These are phyloP conservation scores for Ormyrus labotus DNA, from an alignment of 2,888 invertebrate species.

Conservation along the genomic window DNA sequence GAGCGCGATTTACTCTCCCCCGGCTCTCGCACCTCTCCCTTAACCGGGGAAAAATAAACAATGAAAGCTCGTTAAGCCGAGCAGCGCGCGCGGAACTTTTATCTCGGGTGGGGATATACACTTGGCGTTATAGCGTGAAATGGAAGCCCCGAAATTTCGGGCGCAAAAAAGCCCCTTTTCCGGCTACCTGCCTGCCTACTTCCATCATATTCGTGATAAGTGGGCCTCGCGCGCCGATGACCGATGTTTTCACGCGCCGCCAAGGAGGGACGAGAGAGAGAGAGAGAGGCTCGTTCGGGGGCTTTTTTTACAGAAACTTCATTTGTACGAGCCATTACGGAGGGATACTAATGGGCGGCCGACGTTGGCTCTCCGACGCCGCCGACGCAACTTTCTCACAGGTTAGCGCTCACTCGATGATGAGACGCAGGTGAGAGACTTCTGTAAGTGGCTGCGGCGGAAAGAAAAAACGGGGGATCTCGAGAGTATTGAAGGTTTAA, in stretches of 20 bases:
- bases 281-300: constrained; percentile 43
- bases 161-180: constrained; percentile 27
- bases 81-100: constrained; percentile 59
- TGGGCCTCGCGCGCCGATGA: constrained; percentile 59
- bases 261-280: constrained; percentile 16
- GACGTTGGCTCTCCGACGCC: constrained; percentile 20
- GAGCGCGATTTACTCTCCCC: neutral
- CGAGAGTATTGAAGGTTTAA: too few relatives aligned
- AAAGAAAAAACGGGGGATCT: neutral
- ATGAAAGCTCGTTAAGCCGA: constrained; percentile 69
- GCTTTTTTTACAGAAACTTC: constrained; percentile 65
- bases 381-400: constrained; percentile 46
- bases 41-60: constrained; percentile 71
- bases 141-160: constrained; percentile 67
- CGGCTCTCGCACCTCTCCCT: constrained; percentile 47
- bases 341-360: constrained; percentile 54
- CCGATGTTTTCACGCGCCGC: constrained; percentile 53
- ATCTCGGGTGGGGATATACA: constrained; percentile 64
- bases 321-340: constrained; percentile 67
- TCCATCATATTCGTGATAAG: constrained; percentile 62
- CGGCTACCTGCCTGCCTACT: constrained; percentile 29
- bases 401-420: constrained; percentile 20
- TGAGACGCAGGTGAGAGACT: constrained; percentile 28
- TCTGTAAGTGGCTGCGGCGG: neutral
- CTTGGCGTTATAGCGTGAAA: constrained; percentile 71